Conservation (phyloP, 2,888 invertebrate species). For the Autographa gamma region DNA sequence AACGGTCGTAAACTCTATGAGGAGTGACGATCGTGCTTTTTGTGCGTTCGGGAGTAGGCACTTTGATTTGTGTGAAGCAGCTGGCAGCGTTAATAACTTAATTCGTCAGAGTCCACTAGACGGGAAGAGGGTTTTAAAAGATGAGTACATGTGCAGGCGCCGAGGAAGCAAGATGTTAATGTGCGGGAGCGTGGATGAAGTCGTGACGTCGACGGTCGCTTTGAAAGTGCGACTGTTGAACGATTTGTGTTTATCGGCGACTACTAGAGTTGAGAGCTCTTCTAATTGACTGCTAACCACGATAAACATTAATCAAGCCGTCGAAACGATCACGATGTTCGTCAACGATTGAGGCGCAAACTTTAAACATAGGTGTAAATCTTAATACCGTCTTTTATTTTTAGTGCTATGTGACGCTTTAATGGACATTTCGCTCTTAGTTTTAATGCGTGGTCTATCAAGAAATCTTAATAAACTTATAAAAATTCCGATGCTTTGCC, state of each 20-base stretch:
- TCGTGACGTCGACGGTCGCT: slow-evolving; percentile 65
- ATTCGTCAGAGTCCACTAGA: slow-evolving; percentile 86
- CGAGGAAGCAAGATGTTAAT: slow-evolving; percentile 76
- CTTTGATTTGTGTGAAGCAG: slow-evolving; percentile 88
- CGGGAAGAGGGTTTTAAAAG: slow-evolving; percentile 84
- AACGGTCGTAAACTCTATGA: slow-evolving; percentile 83
- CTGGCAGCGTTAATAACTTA: slow-evolving; percentile 88
- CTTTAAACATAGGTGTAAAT: slow-evolving; percentile 13
- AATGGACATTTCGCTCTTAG: slow-evolving; percentile 38
- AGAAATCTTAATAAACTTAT: slow-evolving; percentile 54
- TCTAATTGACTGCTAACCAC: slow-evolving; percentile 77
- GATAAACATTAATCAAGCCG: slow-evolving; percentile 72
- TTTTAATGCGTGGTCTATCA: slow-evolving; percentile 44
- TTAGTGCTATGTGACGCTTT: slow-evolving; percentile 21
- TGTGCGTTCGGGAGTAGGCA: slow-evolving; percentile 77
- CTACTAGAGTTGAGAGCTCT: slow-evolving; percentile 68
- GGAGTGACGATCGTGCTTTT: slow-evolving; percentile 75
- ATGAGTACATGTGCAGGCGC: slow-evolving; percentile 79
- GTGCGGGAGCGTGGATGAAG: slow-evolving; percentile 74
- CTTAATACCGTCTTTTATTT: slow-evolving; percentile 28
- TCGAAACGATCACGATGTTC: slow-evolving; percentile 55
- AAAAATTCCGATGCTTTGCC: slow-evolving; percentile 54
- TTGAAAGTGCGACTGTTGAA: slow-evolving; percentile 72
- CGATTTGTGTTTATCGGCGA: slow-evolving; percentile 81
- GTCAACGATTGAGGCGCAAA: slow-evolving; percentile 32